Conservation (phyloP, 2,797 vertebrate species). For the Ctenochaetus hawaiiensis region DNA sequence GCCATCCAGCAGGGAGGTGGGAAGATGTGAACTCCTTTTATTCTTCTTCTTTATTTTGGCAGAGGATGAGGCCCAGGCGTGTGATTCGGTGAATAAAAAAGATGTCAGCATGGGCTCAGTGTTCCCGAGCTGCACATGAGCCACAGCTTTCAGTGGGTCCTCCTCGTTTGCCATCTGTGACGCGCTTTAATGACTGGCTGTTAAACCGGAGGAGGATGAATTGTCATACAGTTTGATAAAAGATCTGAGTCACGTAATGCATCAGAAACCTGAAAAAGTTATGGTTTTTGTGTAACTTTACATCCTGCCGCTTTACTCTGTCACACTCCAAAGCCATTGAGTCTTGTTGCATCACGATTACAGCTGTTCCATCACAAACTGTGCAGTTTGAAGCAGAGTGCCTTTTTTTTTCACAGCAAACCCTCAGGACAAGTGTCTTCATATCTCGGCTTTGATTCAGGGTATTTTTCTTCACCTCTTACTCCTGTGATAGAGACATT, state of each 20-base stretch:
- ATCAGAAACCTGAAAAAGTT: conserved; percentile 17
- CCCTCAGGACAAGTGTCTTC: conserved; percentile 49
- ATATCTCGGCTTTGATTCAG: conserved; percentile 52
- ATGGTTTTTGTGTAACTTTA: conserved; percentile 18
- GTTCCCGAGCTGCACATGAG: conserved; percentile 51
- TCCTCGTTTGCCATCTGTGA: conserved; percentile 44
- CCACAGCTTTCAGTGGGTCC: conserved; percentile 29
- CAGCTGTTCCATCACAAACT: conserved; percentile 51
- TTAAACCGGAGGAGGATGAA: conserved; percentile 31
- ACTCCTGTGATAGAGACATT: conserved; percentile 49
- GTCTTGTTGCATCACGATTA: conserved; percentile 70
- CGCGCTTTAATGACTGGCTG: conserved; percentile 27
- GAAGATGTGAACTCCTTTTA: conserved; percentile 50
- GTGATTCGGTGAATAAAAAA: conserved; percentile 53
- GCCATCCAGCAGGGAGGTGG: conserved; percentile 50
- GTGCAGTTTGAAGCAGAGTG: conserved; percentile 43
- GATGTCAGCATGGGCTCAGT: conserved; percentile 50
- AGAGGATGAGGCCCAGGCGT: conserved; percentile 20
- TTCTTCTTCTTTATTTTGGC: conserved; percentile 40
- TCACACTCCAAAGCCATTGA: conserved; percentile 50
- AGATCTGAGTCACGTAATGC: conserved; percentile 27
- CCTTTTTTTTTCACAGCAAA: conserved; percentile 32
- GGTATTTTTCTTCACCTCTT: conserved; percentile 25
- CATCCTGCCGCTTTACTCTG: conserved; percentile 29
- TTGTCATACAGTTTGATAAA: conserved; percentile 34